phyloP scores from a whole-genome alignment of 2,888 invertebrate species.

The Drosophila vallismaia region DNA sequence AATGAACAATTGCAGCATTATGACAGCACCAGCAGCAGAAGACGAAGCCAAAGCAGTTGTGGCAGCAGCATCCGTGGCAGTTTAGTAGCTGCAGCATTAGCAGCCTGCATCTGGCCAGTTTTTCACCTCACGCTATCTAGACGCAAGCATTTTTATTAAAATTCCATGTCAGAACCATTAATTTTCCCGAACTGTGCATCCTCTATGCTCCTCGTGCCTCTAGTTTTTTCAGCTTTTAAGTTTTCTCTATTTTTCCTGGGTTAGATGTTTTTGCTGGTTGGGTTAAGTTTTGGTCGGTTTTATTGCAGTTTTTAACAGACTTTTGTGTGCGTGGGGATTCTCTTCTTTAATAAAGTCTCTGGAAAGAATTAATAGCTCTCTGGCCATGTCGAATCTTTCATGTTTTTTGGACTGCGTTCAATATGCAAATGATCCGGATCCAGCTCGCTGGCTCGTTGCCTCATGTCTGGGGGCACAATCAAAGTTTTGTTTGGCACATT shows the following conservation, averaged over 20 bases:
- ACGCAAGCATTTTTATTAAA: slow-evolving; percentile 79
- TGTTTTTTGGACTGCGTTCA: slow-evolving; percentile 29
- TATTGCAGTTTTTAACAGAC: slow-evolving; percentile 37
- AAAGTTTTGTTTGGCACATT: slow-evolving; percentile 77
- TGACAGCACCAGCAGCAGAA: slow-evolving; percentile 65
- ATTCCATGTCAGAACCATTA: slow-evolving; percentile 76
- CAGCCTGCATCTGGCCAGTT: slow-evolving; percentile 68
- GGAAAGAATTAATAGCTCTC: slow-evolving; percentile 32
- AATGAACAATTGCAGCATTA: slow-evolving; percentile 81
- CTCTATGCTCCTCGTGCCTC: slow-evolving; percentile 14
- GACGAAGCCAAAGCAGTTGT: slow-evolving; percentile 2
- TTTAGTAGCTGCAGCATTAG: slow-evolving; percentile 36
- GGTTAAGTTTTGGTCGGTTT: slow-evolving; percentile 40
- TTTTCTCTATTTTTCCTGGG: slow-evolving; percentile 34
- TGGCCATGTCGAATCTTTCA: slow-evolving; percentile 27
- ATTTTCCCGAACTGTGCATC: slow-evolving; percentile 66
- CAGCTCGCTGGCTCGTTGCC: slow-evolving; percentile 1
- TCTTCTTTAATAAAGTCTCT: slow-evolving; percentile 28
- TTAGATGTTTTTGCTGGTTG: slow-evolving; percentile 44
- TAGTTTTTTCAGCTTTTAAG: slow-evolving; percentile 14
- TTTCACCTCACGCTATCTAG: slow-evolving; percentile 73
- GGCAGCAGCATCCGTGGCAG: slow-evolving; percentile 31
- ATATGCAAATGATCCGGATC: slow-evolving; percentile 42
- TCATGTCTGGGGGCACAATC: slow-evolving; percentile 59
- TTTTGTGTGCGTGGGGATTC: slow-evolving; percentile 4